Evolutionary conservation across 2,888 invertebrate genomes (phyloP), one percentile per base, ranked within the genome.

Genomic region (Neria commutata): DNA sequence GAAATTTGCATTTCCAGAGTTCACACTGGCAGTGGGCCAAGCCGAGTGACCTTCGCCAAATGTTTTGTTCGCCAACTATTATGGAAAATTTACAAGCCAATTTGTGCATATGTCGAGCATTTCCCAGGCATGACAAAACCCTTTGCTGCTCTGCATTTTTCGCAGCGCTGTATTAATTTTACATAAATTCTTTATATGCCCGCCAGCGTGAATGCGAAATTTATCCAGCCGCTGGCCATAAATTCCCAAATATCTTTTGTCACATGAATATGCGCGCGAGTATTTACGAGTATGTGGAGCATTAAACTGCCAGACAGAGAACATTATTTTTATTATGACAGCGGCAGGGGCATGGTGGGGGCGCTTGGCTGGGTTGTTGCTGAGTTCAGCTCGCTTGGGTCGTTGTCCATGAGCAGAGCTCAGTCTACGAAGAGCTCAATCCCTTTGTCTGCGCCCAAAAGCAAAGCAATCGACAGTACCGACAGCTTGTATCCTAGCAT

Each of bases 201-300:
- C 21, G 2, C 49, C 19, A 23, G 8, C 16, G 3, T 5, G 14
- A 6, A 3, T 11, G 49, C 16, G 11, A 21, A 42, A n/a, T n/a
- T n/a, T n/a, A n/a, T 34, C 17, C 37, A 26, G 33, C 45, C 29
- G 25, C 46, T 55, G 54, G 34, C 69, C 75, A 74, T 74, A 74
- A 74, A 74, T 74, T 69, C 74, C 66, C 66, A 75, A 73, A 75
- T 71, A 74, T 74, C 75, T 76, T 75, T 70, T 74, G 75, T 72
- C 76, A 74, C 72, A 74, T 74, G 76, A 75, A 76, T 74, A 74
- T 74, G n/a, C n/a, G n/a, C n/a, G n/a, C n/a, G n/a, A n/a, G n/a
- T n/a, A n/a, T n/a, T n/a, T n/a, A n/a, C n/a, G n/a, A n/a, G n/a
- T n/a, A n/a, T 55, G 74, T 76, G 71, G 68, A 70, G 75, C 74